Percentiles rank a stretch among this genome's conserved stretches.
Conservation (phyloP, 2,113 vertebrate genomes). For the Gymnobelideus leadbeateri region DNA sequence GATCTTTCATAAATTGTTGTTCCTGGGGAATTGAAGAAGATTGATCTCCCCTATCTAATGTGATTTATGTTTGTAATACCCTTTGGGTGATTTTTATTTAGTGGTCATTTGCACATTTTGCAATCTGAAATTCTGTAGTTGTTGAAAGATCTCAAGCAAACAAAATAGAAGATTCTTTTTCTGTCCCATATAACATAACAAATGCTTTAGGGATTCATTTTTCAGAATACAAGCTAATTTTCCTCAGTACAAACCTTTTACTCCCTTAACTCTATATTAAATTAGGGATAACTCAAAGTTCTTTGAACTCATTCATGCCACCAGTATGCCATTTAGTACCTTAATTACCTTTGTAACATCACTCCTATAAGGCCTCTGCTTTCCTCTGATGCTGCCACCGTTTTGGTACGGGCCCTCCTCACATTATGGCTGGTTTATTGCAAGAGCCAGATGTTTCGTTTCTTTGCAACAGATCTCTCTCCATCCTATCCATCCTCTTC, state of each 20-base stretch:
- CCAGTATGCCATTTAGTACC: background rate
- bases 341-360: background rate
- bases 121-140: background rate
- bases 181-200: background rate
- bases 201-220: background rate
- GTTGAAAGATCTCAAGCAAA: background rate
- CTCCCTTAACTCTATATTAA: background rate
- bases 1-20: constrained; percentile 21
- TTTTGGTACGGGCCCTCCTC: background rate
- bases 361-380: background rate
- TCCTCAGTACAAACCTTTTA: background rate
- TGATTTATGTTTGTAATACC: constrained; percentile 28
- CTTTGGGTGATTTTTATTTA: background rate
- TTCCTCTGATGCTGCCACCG: background rate
- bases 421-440: too few species aligned
- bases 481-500: too few species aligned
- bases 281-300: background rate
- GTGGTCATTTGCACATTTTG: background rate
- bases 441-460: too few species aligned
- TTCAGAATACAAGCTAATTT: background rate
- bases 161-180: background rate
- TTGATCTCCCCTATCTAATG: constrained; percentile 24
- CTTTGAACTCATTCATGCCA: background rate
- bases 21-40: constrained; percentile 1
- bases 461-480: too few species aligned